A percentile compares a stretch with the other conserved stretches of the same genome.
Evolutionary conservation across 2,797 vertebrate genomes (phyloP).

Genomic region (Melanitta fusca): DNA sequence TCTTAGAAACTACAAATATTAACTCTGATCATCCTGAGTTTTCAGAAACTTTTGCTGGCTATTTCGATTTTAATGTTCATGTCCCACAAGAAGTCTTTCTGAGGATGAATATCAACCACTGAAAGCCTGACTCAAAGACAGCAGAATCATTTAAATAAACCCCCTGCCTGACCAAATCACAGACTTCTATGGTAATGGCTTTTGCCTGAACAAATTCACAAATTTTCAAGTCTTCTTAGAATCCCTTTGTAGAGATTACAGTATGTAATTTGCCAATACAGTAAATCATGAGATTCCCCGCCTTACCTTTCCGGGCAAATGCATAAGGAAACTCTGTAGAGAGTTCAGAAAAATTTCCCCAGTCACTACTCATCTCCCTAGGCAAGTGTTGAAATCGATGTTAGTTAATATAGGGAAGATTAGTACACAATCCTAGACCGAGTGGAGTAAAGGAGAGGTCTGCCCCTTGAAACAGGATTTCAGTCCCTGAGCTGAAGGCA

Average conservation of each 20-base stretch:
- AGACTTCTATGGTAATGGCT: not conserved
- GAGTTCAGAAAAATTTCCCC: not conserved
- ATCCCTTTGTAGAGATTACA: not conserved
- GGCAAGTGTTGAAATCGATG: not conserved
- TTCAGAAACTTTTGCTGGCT: not conserved
- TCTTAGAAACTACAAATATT: not conserved
- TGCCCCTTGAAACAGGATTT: not conserved
- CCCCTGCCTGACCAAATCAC: not conserved
- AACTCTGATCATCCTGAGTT: not conserved
- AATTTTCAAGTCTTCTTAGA: not conserved
- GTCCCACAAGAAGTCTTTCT: not conserved
- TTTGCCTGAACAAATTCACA: not conserved
- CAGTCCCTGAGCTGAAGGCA: not conserved
- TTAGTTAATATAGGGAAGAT: not conserved
- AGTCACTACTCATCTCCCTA: not conserved
- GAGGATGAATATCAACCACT: not conserved
- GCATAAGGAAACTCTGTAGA: not conserved
- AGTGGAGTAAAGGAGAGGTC: not conserved
- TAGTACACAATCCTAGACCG: not conserved
- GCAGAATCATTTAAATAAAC: not conserved
- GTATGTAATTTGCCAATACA: not conserved
- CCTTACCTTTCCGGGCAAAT: not conserved
- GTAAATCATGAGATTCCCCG: not conserved
- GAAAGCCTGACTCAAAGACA: conserved; percentile 39
- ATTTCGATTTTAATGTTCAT: not conserved